phyloP scores from a whole-genome alignment of 1,140 invertebrate genomes.

The Meloidogyne exigua region DNA sequence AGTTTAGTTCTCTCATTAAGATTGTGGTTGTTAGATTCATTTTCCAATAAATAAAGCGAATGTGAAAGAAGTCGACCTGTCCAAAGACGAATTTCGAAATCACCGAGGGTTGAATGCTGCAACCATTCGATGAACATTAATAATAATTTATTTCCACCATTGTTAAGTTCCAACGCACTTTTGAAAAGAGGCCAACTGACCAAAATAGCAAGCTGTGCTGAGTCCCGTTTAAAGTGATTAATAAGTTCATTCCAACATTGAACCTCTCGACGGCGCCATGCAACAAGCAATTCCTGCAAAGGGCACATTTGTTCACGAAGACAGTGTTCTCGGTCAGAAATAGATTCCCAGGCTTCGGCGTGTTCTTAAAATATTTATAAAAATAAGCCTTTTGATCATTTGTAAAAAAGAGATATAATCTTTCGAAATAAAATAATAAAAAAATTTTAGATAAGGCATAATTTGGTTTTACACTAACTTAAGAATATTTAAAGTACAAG shows the following conservation, averaged over 20 bases:
- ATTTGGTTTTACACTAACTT: too few species aligned
- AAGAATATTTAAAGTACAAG: too few species aligned
- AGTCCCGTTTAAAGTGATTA: slow-evolving; percentile 66
- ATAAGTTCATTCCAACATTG: slow-evolving; percentile 79
- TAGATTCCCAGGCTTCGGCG: slow-evolving; percentile 64
- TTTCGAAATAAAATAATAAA: too few species aligned
- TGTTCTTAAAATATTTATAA: slow-evolving; percentile 47
- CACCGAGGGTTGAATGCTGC: slow-evolving; percentile 78
- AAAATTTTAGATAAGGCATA: too few species aligned
- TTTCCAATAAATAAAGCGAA: slow-evolving; percentile 65
- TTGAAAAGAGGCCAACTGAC: slow-evolving; percentile 55
- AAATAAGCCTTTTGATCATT: not conserved
- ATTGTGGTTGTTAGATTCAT: not conserved
- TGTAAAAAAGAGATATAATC: too few species aligned
- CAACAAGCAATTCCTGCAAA: slow-evolving; percentile 78
- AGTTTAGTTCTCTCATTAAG: not conserved
- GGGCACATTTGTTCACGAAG: slow-evolving; percentile 73
- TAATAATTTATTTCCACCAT: slow-evolving; percentile 20
- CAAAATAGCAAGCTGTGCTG: slow-evolving; percentile 43
- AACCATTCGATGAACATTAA: slow-evolving; percentile 67
- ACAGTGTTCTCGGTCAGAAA: slow-evolving; percentile 81
- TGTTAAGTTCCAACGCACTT: not conserved
- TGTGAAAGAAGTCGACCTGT: slow-evolving; percentile 75
- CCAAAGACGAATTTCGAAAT: slow-evolving; percentile 78
- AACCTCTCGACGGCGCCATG: slow-evolving; percentile 88